These are phyloP conservation scores for Heteromurus nitidus DNA, from an alignment of 2,888 invertebrate genomes.

Conservation along the genomic window DNA sequence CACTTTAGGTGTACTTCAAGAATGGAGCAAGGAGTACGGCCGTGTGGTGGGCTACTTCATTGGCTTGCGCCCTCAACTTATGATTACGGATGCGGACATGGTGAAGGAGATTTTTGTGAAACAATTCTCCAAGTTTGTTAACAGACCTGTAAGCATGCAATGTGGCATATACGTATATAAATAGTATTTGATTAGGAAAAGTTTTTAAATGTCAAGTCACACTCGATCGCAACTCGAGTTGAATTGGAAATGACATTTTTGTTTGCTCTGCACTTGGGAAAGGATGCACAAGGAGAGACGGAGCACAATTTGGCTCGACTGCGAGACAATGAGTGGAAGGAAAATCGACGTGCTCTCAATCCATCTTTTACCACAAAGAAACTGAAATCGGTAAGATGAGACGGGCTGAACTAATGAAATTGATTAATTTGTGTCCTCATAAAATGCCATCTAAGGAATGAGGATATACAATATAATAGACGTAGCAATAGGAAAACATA, in stretches of 20 bases:
- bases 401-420: constrained; percentile 25
- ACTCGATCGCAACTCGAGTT: not conserved
- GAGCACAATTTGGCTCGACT: constrained; percentile 72
- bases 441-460: too few relatives aligned
- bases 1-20: constrained; percentile 67
- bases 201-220: too few relatives aligned
- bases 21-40: constrained; percentile 70
- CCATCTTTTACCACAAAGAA: constrained; percentile 73
- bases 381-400: constrained; percentile 68
- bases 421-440: constrained; percentile 54
- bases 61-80: constrained; percentile 71
- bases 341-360: constrained; percentile 72
- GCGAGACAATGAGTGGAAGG: constrained; percentile 72
- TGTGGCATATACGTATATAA: too few relatives aligned
- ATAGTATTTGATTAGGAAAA: too few relatives aligned
- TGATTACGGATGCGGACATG: constrained; percentile 72
- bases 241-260: not conserved
- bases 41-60: constrained; percentile 72
- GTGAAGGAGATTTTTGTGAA: constrained; percentile 73
- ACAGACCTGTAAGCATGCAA: constrained; percentile 72
- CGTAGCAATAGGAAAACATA: too few relatives aligned
- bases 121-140: constrained; percentile 73
- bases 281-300: constrained; percentile 72
- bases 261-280: too few relatives aligned
- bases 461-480: too few relatives aligned